Evolutionary conservation across 92 coral and sea anemone species (phyloP), one percentile per base, ranked within the genome.

Genomic region (Phenganax stokvisi): DNA sequence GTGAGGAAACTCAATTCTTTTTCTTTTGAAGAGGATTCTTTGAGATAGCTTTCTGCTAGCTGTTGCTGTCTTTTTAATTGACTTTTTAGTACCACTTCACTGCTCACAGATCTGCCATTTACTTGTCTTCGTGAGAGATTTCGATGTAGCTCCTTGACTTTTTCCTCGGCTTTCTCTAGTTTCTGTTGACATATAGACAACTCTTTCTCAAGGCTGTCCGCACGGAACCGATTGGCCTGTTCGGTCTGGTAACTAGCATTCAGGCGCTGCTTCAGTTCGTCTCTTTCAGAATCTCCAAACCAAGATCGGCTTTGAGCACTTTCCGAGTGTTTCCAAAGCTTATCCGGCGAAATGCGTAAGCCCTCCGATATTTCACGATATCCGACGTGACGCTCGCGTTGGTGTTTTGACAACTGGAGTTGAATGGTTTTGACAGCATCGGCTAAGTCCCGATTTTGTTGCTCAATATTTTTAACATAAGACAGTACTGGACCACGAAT

Each of bases 21-120:
- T 53, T 79, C 83, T 65, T 79, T 79, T 62, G 83, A 63, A 31
- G 73, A 63, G 16, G 83, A 63, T 17, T 79, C 83, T 51, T 79
- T 79, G 47, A 63, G 56, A 29, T 79, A 79, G 44, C 17, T 51
- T 28, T 79, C 83, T 8, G 83, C 69, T 3, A 79, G 57, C 15
- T 79, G 72, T 54, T 79, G 73, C 16, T 79, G 60, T 10, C 65
- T 59, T 17, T 64, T 74, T 28, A 79, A 52, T 51, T 65, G 83
- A 20, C 44, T 79, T 64, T 79, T 60, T 11, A 79, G 57, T 60
- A 62, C 52, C 59, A 62, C 56, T 12, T 79, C 83, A 51, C 61
- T 54, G 51, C 74, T 79, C 47, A 60, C 52, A 0, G 59, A 6
- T 6, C 51, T 17, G 3, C 57, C 59, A 57, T 5, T 37, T 13